These are phyloP conservation scores for Cotesia typhae DNA, from an alignment of 1,140 invertebrate genomes.

Conservation along the genomic window DNA sequence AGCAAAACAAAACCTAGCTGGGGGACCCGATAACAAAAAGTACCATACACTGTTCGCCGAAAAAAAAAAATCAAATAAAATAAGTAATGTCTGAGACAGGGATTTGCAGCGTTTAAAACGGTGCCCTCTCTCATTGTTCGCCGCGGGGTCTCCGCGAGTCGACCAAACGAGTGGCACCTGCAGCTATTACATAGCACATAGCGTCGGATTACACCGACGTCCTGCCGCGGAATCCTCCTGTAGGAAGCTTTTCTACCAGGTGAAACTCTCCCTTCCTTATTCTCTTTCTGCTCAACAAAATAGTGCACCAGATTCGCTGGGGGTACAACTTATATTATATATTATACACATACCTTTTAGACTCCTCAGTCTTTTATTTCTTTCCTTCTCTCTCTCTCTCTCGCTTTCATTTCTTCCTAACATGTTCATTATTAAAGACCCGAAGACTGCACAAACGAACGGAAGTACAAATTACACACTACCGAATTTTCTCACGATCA, in stretches of 20 bases:
- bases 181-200: constrained; percentile 40
- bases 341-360: background rate
- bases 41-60: too few species aligned
- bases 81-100: constrained; percentile 39
- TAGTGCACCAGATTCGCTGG: constrained; percentile 47
- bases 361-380: background rate
- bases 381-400: background rate
- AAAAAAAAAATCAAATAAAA: background rate
- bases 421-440: constrained; percentile 33
- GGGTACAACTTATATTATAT: constrained; percentile 29
- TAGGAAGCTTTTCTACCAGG: constrained; percentile 18
- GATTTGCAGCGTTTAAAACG: constrained; percentile 45
- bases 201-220: constrained; percentile 53
- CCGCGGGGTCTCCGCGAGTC: constrained; percentile 10
- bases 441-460: constrained; percentile 48
- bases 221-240: constrained; percentile 19
- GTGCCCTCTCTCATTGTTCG: constrained; percentile 32
- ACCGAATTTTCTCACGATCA: constrained; percentile 59
- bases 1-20: background rate
- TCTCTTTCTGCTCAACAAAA: constrained; percentile 38
- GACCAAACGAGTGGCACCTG: constrained; percentile 53
- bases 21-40: too few species aligned
- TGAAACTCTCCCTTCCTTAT: constrained; percentile 25
- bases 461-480: constrained; percentile 60
- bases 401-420: background rate